These are phyloP conservation scores for Galemys pyrenaicus DNA, from an alignment of 2,113 vertebrate genomes.

Conservation along the genomic window DNA sequence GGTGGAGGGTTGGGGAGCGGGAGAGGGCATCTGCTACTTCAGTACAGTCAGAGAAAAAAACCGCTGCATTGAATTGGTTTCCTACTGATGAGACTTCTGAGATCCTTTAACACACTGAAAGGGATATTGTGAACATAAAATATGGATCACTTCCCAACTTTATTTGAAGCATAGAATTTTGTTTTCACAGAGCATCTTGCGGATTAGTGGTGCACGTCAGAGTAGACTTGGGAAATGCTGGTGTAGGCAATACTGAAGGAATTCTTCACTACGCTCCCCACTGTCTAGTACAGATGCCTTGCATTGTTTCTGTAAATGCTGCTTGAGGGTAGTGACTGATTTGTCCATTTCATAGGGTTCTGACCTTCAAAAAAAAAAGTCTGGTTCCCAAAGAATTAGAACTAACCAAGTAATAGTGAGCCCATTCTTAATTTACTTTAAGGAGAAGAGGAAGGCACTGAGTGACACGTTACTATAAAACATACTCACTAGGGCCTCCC, in stretches of 20 bases:
- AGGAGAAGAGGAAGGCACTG: conserved; percentile 9
- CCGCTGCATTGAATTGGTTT: background rate
- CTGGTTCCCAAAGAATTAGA: conserved; percentile 54
- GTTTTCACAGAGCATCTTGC: conserved; percentile 67
- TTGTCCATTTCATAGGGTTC: conserved; percentile 71
- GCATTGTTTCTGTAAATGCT: conserved; percentile 74
- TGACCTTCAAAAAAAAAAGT: conserved; percentile 59
- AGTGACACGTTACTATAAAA: conserved; percentile 60
- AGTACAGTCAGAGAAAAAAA: conserved; percentile 33
- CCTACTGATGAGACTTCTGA: conserved; percentile 30
- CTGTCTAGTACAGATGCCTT: conserved; percentile 69
- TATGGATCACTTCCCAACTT: conserved; percentile 32
- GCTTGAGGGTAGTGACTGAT: conserved; percentile 73
- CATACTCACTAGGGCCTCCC: too few relatives aligned
- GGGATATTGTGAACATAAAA: background rate
- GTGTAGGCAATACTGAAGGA: conserved; percentile 67
- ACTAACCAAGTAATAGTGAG: conserved; percentile 61
- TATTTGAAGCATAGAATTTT: conserved; percentile 49
- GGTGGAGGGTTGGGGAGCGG: too few relatives aligned
- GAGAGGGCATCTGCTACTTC: background rate
- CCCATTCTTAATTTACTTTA: conserved; percentile 58
- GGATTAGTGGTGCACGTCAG: conserved; percentile 18
- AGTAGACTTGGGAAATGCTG: conserved; percentile 66
- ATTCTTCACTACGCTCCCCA: conserved; percentile 61
- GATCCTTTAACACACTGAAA: background rate